These are phyloP conservation scores for Boulengeromyrus knoepffleri DNA, from an alignment of 2,113 vertebrate genomes.

Conservation along the genomic window DNA sequence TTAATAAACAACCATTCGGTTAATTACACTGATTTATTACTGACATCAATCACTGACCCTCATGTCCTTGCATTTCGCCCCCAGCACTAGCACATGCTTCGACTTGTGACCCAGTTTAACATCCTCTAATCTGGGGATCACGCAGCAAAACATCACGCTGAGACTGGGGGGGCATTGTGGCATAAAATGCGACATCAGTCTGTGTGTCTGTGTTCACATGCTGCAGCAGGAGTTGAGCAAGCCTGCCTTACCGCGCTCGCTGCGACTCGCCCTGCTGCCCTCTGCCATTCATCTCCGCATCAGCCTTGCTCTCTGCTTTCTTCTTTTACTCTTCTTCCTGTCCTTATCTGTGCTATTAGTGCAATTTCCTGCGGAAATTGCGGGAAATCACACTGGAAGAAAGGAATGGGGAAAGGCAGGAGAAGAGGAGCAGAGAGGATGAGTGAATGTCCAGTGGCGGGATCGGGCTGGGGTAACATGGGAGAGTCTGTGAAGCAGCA, in stretches of 20 bases:
- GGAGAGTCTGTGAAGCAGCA: neutral
- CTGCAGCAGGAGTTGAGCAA: neutral
- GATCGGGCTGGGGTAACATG: neutral
- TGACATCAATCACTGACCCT: neutral
- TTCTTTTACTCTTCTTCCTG: neutral
- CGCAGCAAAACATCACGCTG: neutral
- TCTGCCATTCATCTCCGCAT: neutral
- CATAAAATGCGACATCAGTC: neutral
- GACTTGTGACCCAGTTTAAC: neutral
- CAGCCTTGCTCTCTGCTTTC: neutral
- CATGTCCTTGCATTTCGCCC: neutral
- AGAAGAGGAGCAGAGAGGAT: neutral
- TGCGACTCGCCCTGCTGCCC: neutral
- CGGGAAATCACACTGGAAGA: neutral
- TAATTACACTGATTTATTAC: slow-evolving; percentile 5
- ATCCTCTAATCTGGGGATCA: neutral
- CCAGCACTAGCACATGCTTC: neutral
- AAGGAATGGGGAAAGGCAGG: neutral
- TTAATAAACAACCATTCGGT: neutral
- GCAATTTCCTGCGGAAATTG: neutral
- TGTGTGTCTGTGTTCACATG: neutral
- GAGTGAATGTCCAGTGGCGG: neutral
- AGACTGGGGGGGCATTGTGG: neutral
- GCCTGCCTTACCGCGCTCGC: neutral
- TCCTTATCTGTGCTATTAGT: neutral